These are phyloP conservation scores for Nematopogon swammerdamellus DNA, from an alignment of 2,888 invertebrate species.

Conservation along the genomic window DNA sequence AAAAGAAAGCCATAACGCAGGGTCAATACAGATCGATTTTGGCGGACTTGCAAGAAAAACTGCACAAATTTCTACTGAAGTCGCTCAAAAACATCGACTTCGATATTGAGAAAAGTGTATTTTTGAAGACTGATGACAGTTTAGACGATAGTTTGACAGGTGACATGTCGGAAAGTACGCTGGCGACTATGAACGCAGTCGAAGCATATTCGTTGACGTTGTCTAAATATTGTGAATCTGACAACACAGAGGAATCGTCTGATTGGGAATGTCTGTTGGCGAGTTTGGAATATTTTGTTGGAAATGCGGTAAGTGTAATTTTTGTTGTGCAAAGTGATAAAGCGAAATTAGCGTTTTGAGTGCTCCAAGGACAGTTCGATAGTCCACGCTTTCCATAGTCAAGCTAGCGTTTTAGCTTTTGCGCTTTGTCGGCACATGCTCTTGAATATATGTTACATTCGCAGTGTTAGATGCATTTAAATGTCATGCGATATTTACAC, in stretches of 20 bases:
- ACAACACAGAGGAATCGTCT: constrained; percentile 26
- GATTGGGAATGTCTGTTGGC: constrained; percentile 36
- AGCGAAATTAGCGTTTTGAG: too few species aligned
- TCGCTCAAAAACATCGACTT: constrained; percentile 38
- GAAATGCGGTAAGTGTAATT: constrained; percentile 34
- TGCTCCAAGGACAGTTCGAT: too few species aligned
- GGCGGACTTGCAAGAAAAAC: constrained; percentile 38
- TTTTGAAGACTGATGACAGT: constrained; percentile 17
- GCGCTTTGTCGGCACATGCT: too few species aligned
- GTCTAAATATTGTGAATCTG: constrained; percentile 38
- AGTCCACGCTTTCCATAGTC: too few species aligned
- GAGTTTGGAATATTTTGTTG: constrained; percentile 33
- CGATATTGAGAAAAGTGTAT: constrained; percentile 17
- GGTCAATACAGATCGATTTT: constrained; percentile 36
- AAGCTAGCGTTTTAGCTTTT: too few species aligned
- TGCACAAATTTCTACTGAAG: constrained; percentile 31
- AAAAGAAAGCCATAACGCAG: constrained; percentile 33
- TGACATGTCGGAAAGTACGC: constrained; percentile 17
- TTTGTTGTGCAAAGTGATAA: too few species aligned
- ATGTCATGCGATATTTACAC: too few species aligned
- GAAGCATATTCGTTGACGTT: constrained; percentile 38
- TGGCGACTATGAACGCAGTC: constrained; percentile 40
- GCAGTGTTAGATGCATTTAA: too few species aligned
- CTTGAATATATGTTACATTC: too few species aligned
- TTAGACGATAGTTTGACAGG: constrained; percentile 26